These are phyloP conservation scores for Pygoscelis antarcticus DNA, from an alignment of 2,113 vertebrate species.

Conservation along the genomic window DNA sequence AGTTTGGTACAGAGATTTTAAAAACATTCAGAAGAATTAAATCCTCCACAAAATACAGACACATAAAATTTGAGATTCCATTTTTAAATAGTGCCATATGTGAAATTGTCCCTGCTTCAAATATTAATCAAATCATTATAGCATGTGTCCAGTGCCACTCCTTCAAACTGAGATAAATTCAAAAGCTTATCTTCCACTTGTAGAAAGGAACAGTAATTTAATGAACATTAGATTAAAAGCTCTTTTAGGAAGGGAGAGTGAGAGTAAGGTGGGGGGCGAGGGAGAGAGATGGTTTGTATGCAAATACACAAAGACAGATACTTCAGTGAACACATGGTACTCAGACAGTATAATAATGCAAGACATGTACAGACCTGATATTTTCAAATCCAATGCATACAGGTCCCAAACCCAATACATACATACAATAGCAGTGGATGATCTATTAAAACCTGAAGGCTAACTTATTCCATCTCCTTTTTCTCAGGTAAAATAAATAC, in stretches of 20 bases:
- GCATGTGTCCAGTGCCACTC: background rate
- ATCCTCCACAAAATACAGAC: background rate
- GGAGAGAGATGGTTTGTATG: background rate
- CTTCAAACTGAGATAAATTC: background rate
- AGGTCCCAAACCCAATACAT: background rate
- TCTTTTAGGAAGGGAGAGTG: background rate
- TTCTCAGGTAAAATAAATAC: background rate
- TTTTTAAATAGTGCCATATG: background rate
- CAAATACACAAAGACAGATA: background rate
- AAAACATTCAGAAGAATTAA: background rate
- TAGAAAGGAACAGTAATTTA: background rate
- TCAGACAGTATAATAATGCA: background rate
- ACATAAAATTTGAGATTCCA: background rate
- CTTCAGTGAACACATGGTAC: background rate
- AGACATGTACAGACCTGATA: background rate
- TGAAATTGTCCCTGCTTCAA: background rate
- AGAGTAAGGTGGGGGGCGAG: rapidly evolving
- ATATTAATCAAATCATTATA: background rate
- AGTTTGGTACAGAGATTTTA: background rate
- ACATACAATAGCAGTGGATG: background rate
- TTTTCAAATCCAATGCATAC: background rate
- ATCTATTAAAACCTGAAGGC: background rate
- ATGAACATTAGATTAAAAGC: background rate
- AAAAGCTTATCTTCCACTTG: background rate
- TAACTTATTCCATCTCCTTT: background rate